phyloP scores from a whole-genome alignment of 2,888 invertebrate species.

The Xylocampa areola region DNA sequence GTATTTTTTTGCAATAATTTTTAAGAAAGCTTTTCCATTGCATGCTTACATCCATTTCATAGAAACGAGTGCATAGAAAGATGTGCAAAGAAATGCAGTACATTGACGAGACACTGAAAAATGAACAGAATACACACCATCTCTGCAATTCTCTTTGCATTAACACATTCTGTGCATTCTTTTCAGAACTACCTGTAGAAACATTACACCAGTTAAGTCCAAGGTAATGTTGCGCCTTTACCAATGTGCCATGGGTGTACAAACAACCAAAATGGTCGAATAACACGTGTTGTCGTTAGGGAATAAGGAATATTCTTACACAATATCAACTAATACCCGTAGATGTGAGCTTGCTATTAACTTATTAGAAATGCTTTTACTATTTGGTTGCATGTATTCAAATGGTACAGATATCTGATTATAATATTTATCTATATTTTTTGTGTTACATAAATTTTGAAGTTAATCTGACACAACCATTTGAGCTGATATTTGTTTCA shows the following conservation, averaged over 20 bases:
- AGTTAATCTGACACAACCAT: background rate
- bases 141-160: constrained; percentile 80
- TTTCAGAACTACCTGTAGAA: constrained; percentile 86
- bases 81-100: constrained; percentile 88
- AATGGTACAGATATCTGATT: constrained; percentile 28
- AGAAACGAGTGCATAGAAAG: constrained; percentile 88
- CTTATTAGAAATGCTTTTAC: constrained; percentile 16
- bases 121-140: constrained; percentile 54
- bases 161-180: constrained; percentile 86
- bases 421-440: background rate
- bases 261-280: constrained; percentile 35
- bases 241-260: constrained; percentile 37
- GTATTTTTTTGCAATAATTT: constrained; percentile 85
- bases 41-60: constrained; percentile 63
- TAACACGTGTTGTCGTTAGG: constrained; percentile 1
- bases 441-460: background rate
- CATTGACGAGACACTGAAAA: constrained; percentile 53
- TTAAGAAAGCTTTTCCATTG: constrained; percentile 67
- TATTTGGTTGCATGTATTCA: constrained; percentile 55
- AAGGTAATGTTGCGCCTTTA: constrained; percentile 61
- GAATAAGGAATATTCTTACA: constrained; percentile 4
- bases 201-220: constrained; percentile 62
- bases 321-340: constrained; percentile 8
- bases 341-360: constrained; percentile 24
- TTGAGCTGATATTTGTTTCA: too few species aligned